A percentile compares a stretch with the other conserved stretches of the same genome.
Conservation (phyloP, 1,140 invertebrate species). For the Atopsyche davidsoni region DNA sequence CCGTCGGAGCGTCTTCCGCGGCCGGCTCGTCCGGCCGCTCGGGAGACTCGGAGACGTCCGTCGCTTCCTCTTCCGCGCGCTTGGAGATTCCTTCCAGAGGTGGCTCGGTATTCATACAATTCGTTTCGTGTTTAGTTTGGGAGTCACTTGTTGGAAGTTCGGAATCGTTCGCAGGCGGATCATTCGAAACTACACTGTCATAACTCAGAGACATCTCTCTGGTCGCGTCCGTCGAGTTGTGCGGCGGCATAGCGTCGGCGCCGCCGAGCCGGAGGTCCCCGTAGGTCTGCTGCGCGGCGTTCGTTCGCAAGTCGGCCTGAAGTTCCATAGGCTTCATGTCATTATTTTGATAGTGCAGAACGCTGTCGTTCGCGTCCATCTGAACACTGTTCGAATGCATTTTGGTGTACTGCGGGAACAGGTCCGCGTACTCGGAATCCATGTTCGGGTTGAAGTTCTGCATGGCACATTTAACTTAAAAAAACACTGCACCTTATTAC, state of each 20-base stretch:
- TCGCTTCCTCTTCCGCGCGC: not conserved
- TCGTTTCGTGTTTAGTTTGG: slow-evolving; percentile 6
- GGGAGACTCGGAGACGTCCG: not conserved
- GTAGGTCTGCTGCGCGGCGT: slow-evolving; percentile 5
- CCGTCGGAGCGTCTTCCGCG: slow-evolving; percentile 7
- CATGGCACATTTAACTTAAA: slow-evolving; percentile 8
- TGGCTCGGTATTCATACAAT: slow-evolving; percentile 4
- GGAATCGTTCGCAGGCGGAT: too few relatives aligned
- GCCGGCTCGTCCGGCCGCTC: not conserved
- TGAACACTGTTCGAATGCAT: slow-evolving; percentile 16
- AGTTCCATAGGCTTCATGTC: slow-evolving; percentile 12
- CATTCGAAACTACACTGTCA: slow-evolving; percentile 14
- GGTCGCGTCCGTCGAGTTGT: slow-evolving; percentile 9
- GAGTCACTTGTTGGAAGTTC: too few relatives aligned
- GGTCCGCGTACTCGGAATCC: slow-evolving; percentile 9
- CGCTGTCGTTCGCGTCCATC: slow-evolving; percentile 12
- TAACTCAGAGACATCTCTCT: slow-evolving; percentile 15
- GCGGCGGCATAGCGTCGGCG: not conserved
- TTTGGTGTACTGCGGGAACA: slow-evolving; percentile 15
- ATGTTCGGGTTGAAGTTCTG: slow-evolving; percentile 16
- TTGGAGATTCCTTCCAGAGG: too few relatives aligned
- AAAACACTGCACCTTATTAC: slow-evolving; percentile 17
- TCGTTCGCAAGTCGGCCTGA: slow-evolving; percentile 11
- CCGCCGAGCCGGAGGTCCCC: not conserved
- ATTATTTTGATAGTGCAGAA: slow-evolving; percentile 14